Base-by-base conservation (phyloP, 2,888 invertebrate genomes). In the Macrophya alboannulata region DNA sequence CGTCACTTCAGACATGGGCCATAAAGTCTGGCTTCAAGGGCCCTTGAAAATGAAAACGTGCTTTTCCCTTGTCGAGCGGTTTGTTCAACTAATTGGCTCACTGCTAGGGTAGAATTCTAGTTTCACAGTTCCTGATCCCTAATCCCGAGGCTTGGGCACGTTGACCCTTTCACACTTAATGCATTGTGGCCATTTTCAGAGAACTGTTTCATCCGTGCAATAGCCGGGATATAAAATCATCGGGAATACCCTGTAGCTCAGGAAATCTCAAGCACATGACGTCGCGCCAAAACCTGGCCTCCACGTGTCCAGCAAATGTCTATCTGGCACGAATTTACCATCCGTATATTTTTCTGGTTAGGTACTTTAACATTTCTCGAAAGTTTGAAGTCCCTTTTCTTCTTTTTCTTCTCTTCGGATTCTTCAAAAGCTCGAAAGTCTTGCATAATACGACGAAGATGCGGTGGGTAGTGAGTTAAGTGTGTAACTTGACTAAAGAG, bases 1-100 rank as follows among this genome's bases (percentile, higher is more conserved):
- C 59, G 81, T 43, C 81, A 15, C 43, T n/a, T n/a, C 71, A 51
- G 25, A 81, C 43, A 21, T 77, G 12, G 21, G 59, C 59, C 81
- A 81, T 81, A 81, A 81, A 81, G 81, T 81, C 81, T 81, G 59
- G 62, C 40, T 37, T 62, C 15, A 43, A 81, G 81, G 15, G 81
- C 81, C 62, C 81, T 81, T 25, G 81, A 81, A 62, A 43, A 81
- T 62, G 81, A n/a, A 77, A 77, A 77, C 77, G 77, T 77, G 77
- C 51, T 31, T 77, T 77, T 77, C 17, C 31, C 51, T 76, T 37
- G 77, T 77, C 6, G 51, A 55, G 9, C 25, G 9, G 55, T 51
- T 77, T 77, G 77, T 25, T 37, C 51, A 55, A 37, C 55, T 77
- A 77, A 77, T 77, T 77, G 51, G 37, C 51, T 3, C 48, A 55